Evolutionary conservation across 2,113 vertebrate genomes (phyloP), one percentile per base, ranked within the genome.

Genomic region (Cacatua alba): DNA sequence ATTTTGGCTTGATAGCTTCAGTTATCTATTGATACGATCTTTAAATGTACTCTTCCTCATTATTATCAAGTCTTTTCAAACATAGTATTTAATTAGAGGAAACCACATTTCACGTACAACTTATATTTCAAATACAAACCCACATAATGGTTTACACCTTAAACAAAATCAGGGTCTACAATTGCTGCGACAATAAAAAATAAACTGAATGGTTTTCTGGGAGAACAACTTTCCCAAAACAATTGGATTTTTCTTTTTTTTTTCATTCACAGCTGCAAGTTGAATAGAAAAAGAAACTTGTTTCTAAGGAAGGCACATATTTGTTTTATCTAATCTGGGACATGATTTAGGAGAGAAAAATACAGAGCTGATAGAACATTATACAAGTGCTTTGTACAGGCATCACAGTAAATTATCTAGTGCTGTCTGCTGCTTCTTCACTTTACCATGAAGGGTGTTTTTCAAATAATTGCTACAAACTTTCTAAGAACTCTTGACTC

Each of bases 221-320:
- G 41, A 80, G 44, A 92, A 72, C 12, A 62, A 52, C 9, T 41
- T 94, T 81, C 46, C 46, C 35, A 76, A 88, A 90, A 6, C 62
- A 77, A 57, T 53, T 11, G 63, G 46, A 35, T 76, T 48, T 96
- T 82, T 59, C 9, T 37, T 17, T 48, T 43, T 65, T 63, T 63
- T 78, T 82, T 39, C 25, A 86, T 75, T 90, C 74, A 68, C 92
- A 92, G 81, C 31, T 74, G 79, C 59, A 93, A 94, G 53, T 33
- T 90, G 57, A 96, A 76, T 55, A 81, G 26, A 91, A 79, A 95
- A 92, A 95, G 8, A 46, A 92, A 74, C 8, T n/a, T 78, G 31
- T 68, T 90, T 91, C 48, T 87, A 55, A 88, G 76, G 51, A 88
- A 91, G 17, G 20, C 77, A 44, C 1, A 29, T 31, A 85, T 91